Conservation (phyloP, 2,797 vertebrate genomes). For the Caiman crocodilus region DNA sequence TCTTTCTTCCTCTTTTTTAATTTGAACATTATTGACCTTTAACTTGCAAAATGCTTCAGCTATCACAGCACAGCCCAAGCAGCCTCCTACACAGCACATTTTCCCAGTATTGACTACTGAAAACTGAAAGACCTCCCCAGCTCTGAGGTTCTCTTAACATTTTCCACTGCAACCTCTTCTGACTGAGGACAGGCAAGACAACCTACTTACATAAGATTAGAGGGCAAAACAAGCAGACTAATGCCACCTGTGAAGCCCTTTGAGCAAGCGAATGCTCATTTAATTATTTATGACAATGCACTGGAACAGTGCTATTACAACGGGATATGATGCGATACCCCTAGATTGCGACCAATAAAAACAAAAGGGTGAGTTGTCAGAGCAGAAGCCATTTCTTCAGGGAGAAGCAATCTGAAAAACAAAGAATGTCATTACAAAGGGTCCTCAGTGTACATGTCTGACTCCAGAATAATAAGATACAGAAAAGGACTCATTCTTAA, state of each 20-base stretch:
- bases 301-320: accelerated
- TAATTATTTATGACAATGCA: neutral
- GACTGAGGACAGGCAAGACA: neutral
- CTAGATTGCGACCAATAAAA: neutral
- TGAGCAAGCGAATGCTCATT: neutral
- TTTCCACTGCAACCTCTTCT: neutral
- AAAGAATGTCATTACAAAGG: neutral
- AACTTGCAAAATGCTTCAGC: neutral
- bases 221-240: neutral
- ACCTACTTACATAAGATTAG: neutral
- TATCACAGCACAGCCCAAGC: neutral
- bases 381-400: neutral
- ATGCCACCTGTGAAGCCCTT: neutral
- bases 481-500: neutral
- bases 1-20: neutral
- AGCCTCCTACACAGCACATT: accelerated
- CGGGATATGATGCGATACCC: no score
- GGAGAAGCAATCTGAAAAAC: neutral
- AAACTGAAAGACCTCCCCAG: neutral
- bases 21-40: no score
- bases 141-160: neutral
- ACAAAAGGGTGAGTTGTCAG: neutral
- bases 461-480: neutral
- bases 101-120: neutral
- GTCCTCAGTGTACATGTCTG: neutral